Evolutionary conservation across 2,888 invertebrate genomes (phyloP).

Genomic region (Subacronicta megacephala): DNA sequence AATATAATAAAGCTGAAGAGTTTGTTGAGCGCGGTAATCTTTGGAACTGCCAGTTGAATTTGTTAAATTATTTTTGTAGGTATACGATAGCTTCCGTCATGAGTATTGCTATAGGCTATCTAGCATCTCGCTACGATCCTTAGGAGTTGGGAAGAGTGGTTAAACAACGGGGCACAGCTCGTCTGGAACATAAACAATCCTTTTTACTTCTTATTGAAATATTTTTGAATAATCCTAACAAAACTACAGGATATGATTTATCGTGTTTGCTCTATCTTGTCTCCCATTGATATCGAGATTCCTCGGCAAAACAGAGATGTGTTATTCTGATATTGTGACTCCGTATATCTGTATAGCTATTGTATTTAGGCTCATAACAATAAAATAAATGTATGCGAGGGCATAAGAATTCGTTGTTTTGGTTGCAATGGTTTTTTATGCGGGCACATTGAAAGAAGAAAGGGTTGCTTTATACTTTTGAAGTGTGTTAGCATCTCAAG

Average conservation of each 20-base stretch:
- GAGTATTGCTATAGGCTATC: no score
- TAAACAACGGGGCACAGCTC: no score
- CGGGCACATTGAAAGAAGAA: conserved; percentile 28
- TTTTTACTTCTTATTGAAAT: conserved; percentile 45
- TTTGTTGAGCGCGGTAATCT: no score
- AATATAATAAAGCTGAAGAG: no score
- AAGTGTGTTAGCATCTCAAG: conserved; percentile 40
- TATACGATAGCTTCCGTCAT: no score
- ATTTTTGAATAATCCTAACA: conserved; percentile 55
- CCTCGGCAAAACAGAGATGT: conserved; percentile 59
- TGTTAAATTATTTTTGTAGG: no score
- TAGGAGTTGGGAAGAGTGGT: no score
- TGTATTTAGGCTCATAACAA: conserved; percentile 56
- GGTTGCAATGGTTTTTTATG: conserved; percentile 56
- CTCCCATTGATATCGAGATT: conserved; percentile 60
- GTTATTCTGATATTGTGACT: conserved; percentile 54
- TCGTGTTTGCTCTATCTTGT: conserved; percentile 65
- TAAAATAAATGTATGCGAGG: conserved; percentile 57
- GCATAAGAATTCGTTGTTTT: conserved; percentile 53
- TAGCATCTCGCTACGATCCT: no score
- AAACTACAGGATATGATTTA: conserved; percentile 69
- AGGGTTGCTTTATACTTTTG: conserved; percentile 45
- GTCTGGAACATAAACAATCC: no score
- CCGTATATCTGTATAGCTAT: conserved; percentile 50
- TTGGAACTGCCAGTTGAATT: no score